Evolutionary conservation across 2,888 invertebrate genomes (phyloP), one percentile per base, ranked within the genome.

Genomic region (Drosophila ustulata): DNA sequence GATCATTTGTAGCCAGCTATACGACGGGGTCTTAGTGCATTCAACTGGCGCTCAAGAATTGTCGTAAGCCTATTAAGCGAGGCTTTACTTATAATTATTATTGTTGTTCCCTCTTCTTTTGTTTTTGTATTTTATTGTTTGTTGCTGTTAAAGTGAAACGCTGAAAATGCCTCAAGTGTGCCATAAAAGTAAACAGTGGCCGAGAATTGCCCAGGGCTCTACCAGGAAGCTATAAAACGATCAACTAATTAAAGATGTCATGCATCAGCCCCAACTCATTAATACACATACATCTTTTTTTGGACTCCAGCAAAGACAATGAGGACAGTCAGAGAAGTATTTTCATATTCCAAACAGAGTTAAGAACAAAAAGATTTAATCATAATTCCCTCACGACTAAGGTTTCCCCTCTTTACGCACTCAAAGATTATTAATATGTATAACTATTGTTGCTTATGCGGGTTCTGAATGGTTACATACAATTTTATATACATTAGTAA

Each of bases 11-110:
- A 46, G 43, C 34, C 25, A 30, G 18, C 49, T 25, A 58, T 57
- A 37, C 13, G 39, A 47, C 18, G 39, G 79, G 45, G 56, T 74
- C 66, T 77, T 66, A 72, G 84, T 73, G 81, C 82, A 83, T 84
- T 89, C 88, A 89, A 84, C 83, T 84, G 88, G 67, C 66, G 71
- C 69, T 75, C 52, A 67, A 75, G 78, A 78, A 78, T 85, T 88
- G 89, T 84, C 85, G 71, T 89, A 89, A 88, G 88, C 88, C 80
- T 89, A 88, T 89, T 88, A 89, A 88, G 63, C 51, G 51, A 39
- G 58, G 58, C 58, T 66, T 65, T 77, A 47, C 13, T 37, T 66
- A 66, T 74, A 77, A 70, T 77, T 71, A 52, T 64, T 45, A 41
- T 61, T 52, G 45, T 49, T 57, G 25, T 39, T 11, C 11, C 32